Evolutionary conservation across 2,113 vertebrate species (phyloP), one percentile per base, ranked within the genome.

Genomic region (Syngnathoides biaculeatus): DNA sequence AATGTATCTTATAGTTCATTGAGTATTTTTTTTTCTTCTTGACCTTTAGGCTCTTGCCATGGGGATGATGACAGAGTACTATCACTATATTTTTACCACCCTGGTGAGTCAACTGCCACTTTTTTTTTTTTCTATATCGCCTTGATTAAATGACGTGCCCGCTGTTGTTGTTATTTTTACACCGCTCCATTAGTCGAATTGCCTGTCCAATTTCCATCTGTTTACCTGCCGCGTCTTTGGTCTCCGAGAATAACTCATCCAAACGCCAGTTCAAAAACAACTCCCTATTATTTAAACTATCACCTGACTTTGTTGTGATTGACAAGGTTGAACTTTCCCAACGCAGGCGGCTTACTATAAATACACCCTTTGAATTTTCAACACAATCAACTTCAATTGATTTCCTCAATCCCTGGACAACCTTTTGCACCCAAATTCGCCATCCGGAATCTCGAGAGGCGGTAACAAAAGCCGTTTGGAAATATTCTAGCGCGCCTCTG

Each of bases 11-110:
- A 8, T 30, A 74, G 70, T 66, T 60, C 22, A 67, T 77, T 65
- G 72, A 45, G 22, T 42, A 38, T 72, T 69, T 17, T 76, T 58
- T 67, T 78, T 38, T 88, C 81, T 84, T 79, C 80, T 83, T 74
- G 71, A 75, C 82, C 85, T 82, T n/a, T 79, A 98, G 97, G 97
- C 95, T 80, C 92, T 99, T 83, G 95, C 97, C 76, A 98, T 99
- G 97, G 97, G 97, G 74, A 99, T 99, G 97, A 98, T 99, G 96
- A 98, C 97, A 64, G 97, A 99, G 88, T 98, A 99, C 77, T 99
- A 99, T 85, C 97, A 99, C 87, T 99, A 97, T 85, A 98, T 99
- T 88, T 99, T 99, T 90, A 99, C 97, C 60, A 99, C 97, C 63
- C 85, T 99, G 94, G 96, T 99, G 92, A 96, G 96, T 88, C 64